Evolutionary conservation across 2,888 invertebrate genomes (phyloP).

Genomic region (Pristionchus maxplancki): DNA sequence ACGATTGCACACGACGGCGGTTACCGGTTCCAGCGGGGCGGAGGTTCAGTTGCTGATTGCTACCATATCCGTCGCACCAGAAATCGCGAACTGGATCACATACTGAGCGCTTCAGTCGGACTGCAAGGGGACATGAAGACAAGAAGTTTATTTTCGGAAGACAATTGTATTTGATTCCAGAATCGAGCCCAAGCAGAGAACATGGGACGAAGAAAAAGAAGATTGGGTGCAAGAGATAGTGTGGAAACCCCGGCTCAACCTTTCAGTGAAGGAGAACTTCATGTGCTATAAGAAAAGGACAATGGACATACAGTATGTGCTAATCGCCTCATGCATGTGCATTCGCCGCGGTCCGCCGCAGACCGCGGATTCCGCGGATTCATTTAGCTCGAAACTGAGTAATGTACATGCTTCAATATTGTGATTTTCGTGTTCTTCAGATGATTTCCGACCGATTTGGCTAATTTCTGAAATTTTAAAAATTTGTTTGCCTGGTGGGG

Average conservation of each 20-base stretch:
- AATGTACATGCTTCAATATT: too few relatives aligned
- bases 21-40: conserved; percentile 53
- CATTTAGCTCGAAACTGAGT: too few relatives aligned
- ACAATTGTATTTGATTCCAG: background rate
- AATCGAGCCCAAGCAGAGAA: conserved; percentile 36
- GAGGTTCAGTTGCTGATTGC: conserved; percentile 52
- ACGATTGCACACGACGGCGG: background rate
- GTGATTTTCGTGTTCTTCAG: too few relatives aligned
- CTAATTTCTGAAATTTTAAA: too few relatives aligned
- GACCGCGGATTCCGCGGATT: too few relatives aligned
- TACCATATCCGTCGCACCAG: conserved; percentile 70
- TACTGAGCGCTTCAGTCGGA: conserved; percentile 69
- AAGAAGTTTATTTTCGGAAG: background rate
- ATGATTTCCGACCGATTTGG: too few relatives aligned
- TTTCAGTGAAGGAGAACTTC: background rate
- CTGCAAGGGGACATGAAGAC: conserved; percentile 50
- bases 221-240: background rate
- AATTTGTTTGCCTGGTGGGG: too few relatives aligned
- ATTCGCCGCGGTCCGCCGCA: too few relatives aligned
- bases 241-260: background rate
- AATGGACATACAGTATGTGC: background rate
- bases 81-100: conserved; percentile 77
- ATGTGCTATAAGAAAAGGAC: background rate
- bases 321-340: background rate
- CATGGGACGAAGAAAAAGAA: conserved; percentile 1